Evolutionary conservation across 1,140 invertebrate species (phyloP), one percentile per base, ranked within the genome.

Genomic region (Microplitis demolitor): DNA sequence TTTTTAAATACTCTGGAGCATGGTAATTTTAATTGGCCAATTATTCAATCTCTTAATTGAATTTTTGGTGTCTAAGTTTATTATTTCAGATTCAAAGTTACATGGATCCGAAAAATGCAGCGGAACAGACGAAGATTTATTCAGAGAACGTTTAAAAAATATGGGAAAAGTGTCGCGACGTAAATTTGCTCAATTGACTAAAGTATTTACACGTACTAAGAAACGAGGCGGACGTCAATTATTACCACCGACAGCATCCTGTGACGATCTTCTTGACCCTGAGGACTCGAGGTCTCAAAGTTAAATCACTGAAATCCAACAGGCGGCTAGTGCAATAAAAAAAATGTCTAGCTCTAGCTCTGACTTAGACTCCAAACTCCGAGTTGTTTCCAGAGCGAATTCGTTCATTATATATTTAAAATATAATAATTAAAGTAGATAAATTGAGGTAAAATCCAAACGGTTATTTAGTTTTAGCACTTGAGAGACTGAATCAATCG

Each of bases 81-180:
- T 24, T 24, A 24, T 61, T n/a, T 71, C 33, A 87, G 86, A 87
- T 75, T 78, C 85, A 4, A 87, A 87, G 70, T 72, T 86, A 34
- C 83, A 83, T 78, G 79, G 74, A 58, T 70, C 71, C 14, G 75
- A 60, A 60, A 85, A 87, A 69, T 80, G 79, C 53, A 53, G 69
- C 11, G 90, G 92, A 6, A 93, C 94, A 69, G 90, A 91, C 71
- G 94, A 95, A 85, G 93, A 93, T 54, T 90, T 91, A 14, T 95
- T 96, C 77, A 92, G 92, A 83, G 93, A 95, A 86, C 91, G 93
- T 80, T 85, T 96, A 31, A 93, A 91, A 86, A 94, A 96, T 85
- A 96, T 96, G 95, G 94, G 95, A 31, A 95, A 95, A 91, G 85
- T 93, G 78, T 95, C 94, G 6, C 90, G 92, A 67, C 93, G 93